phyloP scores from a whole-genome alignment of 2,888 invertebrate genomes.

The Rhodophaea formosa region DNA sequence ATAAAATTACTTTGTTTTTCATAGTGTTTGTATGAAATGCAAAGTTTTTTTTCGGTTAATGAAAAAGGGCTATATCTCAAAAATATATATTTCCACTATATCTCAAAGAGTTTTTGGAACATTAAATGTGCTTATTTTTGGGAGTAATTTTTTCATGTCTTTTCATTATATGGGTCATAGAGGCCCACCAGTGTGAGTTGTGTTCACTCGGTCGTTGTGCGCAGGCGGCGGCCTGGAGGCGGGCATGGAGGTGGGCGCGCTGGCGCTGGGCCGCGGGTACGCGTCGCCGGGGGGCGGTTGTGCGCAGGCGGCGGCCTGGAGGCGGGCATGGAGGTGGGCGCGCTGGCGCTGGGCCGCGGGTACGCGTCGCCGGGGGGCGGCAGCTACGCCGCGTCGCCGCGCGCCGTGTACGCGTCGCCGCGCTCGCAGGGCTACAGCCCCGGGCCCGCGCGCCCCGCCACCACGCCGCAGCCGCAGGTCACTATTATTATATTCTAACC shows the following conservation, averaged over 20 bases:
- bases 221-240: slow-evolving; percentile 26
- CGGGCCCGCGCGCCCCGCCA: slow-evolving; percentile 48
- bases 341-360: slow-evolving; percentile 36
- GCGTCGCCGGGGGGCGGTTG: slow-evolving; percentile 38
- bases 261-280: slow-evolving; percentile 42
- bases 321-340: slow-evolving; percentile 10
- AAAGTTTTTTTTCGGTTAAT: too few relatives aligned
- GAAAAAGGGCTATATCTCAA: too few relatives aligned
- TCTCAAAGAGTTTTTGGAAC: too few relatives aligned
- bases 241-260: slow-evolving; percentile 10
- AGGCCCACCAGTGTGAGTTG: too few relatives aligned
- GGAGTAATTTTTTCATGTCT: too few relatives aligned
- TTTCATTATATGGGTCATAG: too few relatives aligned
- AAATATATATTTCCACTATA: too few relatives aligned
- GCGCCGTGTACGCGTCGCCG: slow-evolving; percentile 69
- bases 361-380: slow-evolving; percentile 42
- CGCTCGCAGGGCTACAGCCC: slow-evolving; percentile 68
- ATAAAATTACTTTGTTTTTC: too few relatives aligned
- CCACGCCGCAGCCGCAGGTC: slow-evolving; percentile 63
- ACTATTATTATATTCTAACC: too few relatives aligned
- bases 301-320: slow-evolving; percentile 26
- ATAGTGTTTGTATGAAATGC: too few relatives aligned
- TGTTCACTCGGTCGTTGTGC: too few relatives aligned
- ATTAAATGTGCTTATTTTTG: too few relatives aligned
- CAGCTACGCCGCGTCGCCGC: slow-evolving; percentile 55